Evolutionary conservation across 2,113 vertebrate species (phyloP), one percentile per base, ranked within the genome.

Genomic region (Dinomys branickii): DNA sequence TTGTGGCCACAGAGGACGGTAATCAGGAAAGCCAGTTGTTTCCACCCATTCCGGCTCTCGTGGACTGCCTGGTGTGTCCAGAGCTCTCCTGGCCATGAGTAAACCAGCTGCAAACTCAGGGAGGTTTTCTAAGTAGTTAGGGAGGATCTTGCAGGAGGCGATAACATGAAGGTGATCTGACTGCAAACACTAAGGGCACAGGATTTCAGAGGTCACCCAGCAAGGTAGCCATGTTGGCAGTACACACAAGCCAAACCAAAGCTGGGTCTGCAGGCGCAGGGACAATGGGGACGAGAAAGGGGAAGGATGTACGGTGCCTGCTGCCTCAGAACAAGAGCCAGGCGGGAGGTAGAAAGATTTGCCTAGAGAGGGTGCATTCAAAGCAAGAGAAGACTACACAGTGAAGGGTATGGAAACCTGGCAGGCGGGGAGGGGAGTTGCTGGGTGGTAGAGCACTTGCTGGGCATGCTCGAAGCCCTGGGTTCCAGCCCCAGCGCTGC

Each of bases 101-200:
- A 19, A 75, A 20, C 14, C 2, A 0, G 1, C 77, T 85, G 10
- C 0, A 20, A n/a, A 44, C 35, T 80, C 20, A 9, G 24, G 13
- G 54, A 41, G 47, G 58, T 14, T 84, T 50, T 71, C 91, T 69
- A 50, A 80, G n/a, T 59, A 35, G 3, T 75, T 50, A 93, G 67
- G 87, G n/a, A 91, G n/a, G 28, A 7, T 58, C 96, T 86, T 52
- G 30, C 30, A 65, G 47, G 54, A 87, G 90, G 59, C 10, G 22
- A 47, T 26, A 24, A 50, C 24, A 7, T 20, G 19, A 65, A 30
- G 38, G 20, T n/a, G 47, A 54, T 77, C 73, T 83, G 56, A 38
- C 50, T 75, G 19, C 54, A 73, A 44, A 19, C 20, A n/a, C 30
- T 3, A 0, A 75, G 22, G 22, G 7, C 10, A 35, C 5, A 67